Conservation (phyloP, 2,797 vertebrate genomes). For the Hydrophis major region DNA sequence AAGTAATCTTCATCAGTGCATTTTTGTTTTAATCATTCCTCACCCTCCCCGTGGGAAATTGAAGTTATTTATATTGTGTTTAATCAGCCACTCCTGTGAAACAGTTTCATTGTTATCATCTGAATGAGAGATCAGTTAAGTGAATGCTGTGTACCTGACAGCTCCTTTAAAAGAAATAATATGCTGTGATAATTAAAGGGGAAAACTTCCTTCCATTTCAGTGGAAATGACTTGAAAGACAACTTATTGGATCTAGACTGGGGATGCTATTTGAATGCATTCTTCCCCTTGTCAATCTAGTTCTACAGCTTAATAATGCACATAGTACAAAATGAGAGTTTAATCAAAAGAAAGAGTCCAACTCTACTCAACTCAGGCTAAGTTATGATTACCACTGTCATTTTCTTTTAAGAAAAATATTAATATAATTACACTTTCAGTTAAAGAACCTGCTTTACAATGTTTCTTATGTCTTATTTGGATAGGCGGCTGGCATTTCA, state of each 20-base stretch:
- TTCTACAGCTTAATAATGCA: constrained; percentile 35
- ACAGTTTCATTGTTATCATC: constrained; percentile 51
- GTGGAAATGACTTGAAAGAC: constrained; percentile 22
- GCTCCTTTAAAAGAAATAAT: constrained; percentile 44
- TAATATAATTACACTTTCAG: neutral
- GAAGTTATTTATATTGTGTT: constrained; percentile 35
- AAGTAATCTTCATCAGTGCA: constrained; percentile 5
- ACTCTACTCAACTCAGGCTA: neutral
- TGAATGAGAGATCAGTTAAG: constrained; percentile 52
- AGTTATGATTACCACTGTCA: neutral
- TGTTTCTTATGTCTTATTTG: neutral
- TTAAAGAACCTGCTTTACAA: neutral
- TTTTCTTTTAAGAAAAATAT: neutral
- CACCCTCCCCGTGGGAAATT: neutral
- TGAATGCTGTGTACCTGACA: constrained; percentile 57
- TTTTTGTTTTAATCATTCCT: constrained; percentile 7
- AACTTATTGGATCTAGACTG: constrained; percentile 20
- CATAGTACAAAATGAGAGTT: neutral
- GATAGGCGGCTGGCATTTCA: neutral
- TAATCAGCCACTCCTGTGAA: constrained; percentile 35
- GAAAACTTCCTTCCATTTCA: constrained; percentile 18
- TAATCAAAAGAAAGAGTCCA: constrained; percentile 25
- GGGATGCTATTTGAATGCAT: constrained; percentile 4
- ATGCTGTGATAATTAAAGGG: constrained; percentile 24
- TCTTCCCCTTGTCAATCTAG: constrained; percentile 23